A percentile compares a stretch with the other conserved stretches of the same genome.
Evolutionary conservation across 2,113 vertebrate species (phyloP).

Genomic region (Rostratula benghalensis): DNA sequence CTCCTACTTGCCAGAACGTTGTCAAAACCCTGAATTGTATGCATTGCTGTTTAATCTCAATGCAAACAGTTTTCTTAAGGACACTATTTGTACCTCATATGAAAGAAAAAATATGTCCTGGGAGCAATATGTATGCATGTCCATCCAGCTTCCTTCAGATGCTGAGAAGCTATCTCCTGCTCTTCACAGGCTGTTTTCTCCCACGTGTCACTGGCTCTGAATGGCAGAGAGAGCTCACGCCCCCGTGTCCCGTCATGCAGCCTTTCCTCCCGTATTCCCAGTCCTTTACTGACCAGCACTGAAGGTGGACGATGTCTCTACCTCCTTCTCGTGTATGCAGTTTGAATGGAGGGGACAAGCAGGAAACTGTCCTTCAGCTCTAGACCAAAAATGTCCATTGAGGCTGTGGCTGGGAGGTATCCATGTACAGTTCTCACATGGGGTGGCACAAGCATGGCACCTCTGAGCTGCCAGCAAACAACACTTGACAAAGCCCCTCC

Average conservation of each 20-base stretch:
- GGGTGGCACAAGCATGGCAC: background rate
- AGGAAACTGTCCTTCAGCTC: background rate
- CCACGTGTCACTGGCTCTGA: background rate
- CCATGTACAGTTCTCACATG: background rate
- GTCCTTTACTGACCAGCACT: background rate
- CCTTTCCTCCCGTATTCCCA: background rate
- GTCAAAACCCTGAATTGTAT: background rate
- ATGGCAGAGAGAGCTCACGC: background rate
- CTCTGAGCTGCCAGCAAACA: background rate
- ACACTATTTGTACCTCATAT: background rate
- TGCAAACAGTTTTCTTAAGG: background rate
- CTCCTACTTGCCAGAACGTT: background rate
- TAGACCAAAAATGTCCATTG: background rate
- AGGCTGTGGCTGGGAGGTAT: background rate
- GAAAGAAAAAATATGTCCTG: background rate
- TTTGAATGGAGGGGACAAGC: background rate
- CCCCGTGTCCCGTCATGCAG: fast-evolving
- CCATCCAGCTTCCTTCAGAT: background rate
- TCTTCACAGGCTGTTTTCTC: background rate
- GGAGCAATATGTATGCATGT: background rate
- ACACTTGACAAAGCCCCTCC: background rate
- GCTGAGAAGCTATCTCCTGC: background rate
- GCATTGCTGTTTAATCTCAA: background rate
- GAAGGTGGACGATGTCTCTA: background rate
- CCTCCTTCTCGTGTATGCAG: background rate